Evolutionary conservation across 1,140 invertebrate species (phyloP).

Genomic region (Apis laboriosa): DNA sequence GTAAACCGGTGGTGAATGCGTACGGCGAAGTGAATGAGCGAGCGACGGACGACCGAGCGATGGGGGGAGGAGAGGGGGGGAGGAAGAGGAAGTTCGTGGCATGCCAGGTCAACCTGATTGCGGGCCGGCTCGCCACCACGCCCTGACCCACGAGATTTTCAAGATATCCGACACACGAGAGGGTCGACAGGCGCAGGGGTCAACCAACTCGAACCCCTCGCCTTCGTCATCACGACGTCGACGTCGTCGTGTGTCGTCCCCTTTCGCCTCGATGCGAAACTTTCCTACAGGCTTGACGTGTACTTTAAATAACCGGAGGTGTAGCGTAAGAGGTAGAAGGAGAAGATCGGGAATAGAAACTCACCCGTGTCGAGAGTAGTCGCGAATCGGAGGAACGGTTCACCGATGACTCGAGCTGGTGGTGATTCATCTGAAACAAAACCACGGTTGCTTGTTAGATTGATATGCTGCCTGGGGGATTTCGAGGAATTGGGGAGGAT

Average conservation of each 20-base stretch:
- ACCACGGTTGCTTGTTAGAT: conserved; percentile 39
- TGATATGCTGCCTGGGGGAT: conserved; percentile 8
- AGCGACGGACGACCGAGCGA: neutral
- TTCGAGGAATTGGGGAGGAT: neutral
- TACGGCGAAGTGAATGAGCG: neutral
- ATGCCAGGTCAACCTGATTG: conserved; percentile 46
- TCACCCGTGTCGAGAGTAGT: conserved; percentile 43
- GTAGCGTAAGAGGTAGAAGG: neutral
- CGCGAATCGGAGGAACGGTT: conserved; percentile 20
- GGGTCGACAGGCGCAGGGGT: conserved; percentile 52
- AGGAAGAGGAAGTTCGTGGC: neutral
- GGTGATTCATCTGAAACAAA: conserved; percentile 54
- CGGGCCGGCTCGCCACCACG: conserved; percentile 52
- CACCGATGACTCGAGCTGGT: conserved; percentile 25
- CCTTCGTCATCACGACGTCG: neutral
- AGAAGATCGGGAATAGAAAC: conserved; percentile 33
- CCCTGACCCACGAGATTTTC: conserved; percentile 65
- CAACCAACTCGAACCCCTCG: conserved; percentile 58
- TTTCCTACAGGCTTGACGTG: conserved; percentile 25
- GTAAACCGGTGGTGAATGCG: neutral
- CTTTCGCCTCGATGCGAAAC: conserved; percentile 25
- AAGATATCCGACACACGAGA: conserved; percentile 60
- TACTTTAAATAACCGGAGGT: conserved; percentile 17
- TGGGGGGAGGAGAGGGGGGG: too few species aligned
- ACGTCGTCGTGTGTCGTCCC: neutral